Base-by-base conservation (phyloP, 2,888 invertebrate genomes). In the Drosophila dives region DNA sequence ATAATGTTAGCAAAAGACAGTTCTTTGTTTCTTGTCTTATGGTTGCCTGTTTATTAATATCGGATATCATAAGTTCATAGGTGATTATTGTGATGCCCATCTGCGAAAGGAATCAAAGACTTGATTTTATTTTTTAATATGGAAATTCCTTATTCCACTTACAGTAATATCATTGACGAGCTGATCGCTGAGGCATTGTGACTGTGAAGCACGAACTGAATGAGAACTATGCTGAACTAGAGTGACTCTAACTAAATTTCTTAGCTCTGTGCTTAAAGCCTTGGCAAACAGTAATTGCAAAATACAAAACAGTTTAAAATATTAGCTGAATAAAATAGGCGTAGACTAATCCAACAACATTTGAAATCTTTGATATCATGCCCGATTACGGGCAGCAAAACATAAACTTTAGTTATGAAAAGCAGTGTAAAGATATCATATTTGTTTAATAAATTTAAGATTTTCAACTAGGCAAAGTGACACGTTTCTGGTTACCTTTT, bases 1-100 rank as follows among this genome's bases (percentile, higher is more conserved):
- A 10, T 6, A 2, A 45, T 15, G 2, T 66, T 71, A 73, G 42
- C 92, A 92, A 71, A 91, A 90, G 58, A 83, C 80, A 4, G 90
- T 91, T 33, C 77, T 74, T 61, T 91, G 29, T 29, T 29, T 29
- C 6, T 6, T 29, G 86, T 63, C 87, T 73, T 36, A 90, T 90
- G 51, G 83, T 45, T n/a, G 86, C 83, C 59, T 91, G 87, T 62
- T 91, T 91, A 29, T 92, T 86, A 12, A 92, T 91, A 82, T 92
- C 95, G 56, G 95, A 92, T 65, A 95, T 92, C 63, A 95, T 95
- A n/a, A 95, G 93, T 89, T 95, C 95, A 77, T 95, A 95, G 38
- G 95, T 95, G 17, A 95, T 93, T 65, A 95, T 94, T 15, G 95
- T 94, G 34, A 95, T 95, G 59, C 94, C 94, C 74, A 94, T 94